Base-by-base conservation (phyloP, 2,888 invertebrate species). In the Gymnocheta viridis region DNA sequence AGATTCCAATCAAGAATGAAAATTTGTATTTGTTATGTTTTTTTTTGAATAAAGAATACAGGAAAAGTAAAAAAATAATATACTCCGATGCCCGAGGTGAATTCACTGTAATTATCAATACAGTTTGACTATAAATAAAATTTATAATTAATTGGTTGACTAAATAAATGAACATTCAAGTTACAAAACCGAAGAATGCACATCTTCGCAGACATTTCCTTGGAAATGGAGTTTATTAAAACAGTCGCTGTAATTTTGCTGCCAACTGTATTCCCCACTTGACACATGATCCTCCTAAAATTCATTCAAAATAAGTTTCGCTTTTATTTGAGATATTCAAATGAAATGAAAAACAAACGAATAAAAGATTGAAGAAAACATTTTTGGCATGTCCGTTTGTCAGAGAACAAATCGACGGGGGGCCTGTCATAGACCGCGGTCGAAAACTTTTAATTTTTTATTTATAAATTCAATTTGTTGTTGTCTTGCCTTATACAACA, bases 341-440 rank as follows among this genome's bases (percentile, higher is more conserved):
- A 49, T 0, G 19, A 64, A 54, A 29, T n/a, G 14, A 56, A 27
- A 19, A 29, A 24, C 10, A 54, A 19, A 38, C 19, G 19, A 35
- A 14, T 24, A 10, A 51, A 35, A 66, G 14, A 49, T 51, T 24
- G 10, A 67, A 67, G 5, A 47, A 1, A 47, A 49, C 2, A 9
- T 35, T 56, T 49, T 69, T 67, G 49, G 56, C 66, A 10, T 72
- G 64, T 47, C 56, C 17, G 10, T 54, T 72, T 79, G 35, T 44
- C 54, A 35, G 6, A 64, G 9, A 56, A 67, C 29, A 32, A 70
- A 35, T 64, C 24, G 35, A 29, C 54, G 73, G 80, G 72, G 49
- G 80, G 73, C 66, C 60, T 29, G 67, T 60, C 80, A 74, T n/a
- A 24, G 3, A 56, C 56, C 29, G 41, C 73, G 58, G 58, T 73